Conservation (phyloP, 2,113 vertebrate genomes). For the Leptodactylus fuscus region DNA sequence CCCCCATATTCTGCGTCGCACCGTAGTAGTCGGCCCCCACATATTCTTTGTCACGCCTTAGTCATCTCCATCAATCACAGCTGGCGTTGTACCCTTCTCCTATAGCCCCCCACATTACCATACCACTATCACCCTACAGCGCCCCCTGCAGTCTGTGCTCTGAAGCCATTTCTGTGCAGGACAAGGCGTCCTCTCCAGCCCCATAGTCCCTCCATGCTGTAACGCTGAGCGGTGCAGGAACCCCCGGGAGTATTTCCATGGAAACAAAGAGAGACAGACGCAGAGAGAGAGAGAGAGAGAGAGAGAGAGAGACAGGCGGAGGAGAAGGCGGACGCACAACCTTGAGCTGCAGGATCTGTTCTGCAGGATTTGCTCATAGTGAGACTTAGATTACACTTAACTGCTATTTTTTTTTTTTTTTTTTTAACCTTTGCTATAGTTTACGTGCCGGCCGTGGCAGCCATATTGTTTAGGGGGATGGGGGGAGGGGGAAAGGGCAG, state of each 20-base stretch:
- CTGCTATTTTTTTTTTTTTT: slow-evolving; percentile 10
- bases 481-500: not conserved
- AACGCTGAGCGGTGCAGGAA: slow-evolving; percentile 34
- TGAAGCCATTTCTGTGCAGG: not conserved
- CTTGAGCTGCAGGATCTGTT: slow-evolving; percentile 41
- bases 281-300: slow-evolving; percentile 31
- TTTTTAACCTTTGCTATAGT: not conserved
- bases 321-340: slow-evolving; percentile 43
- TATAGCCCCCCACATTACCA: not conserved
- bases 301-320: not conserved
- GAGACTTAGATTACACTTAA: slow-evolving; percentile 32
- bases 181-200: not conserved
- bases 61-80: too few species aligned
- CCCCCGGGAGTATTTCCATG: slow-evolving; percentile 56
- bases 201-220: not conserved
- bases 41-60: too few species aligned
- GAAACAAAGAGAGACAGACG: slow-evolving; percentile 46
- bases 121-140: too few species aligned
- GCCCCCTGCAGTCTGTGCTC: too few species aligned
- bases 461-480: not conserved
- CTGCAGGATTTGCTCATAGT: slow-evolving; percentile 49
- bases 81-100: too few species aligned
- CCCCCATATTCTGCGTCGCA: too few species aligned
- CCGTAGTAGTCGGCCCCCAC: too few species aligned
- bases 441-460: not conserved